phyloP scores from a whole-genome alignment of 2,113 vertebrate genomes.

The Takifugu bimaculatus region DNA sequence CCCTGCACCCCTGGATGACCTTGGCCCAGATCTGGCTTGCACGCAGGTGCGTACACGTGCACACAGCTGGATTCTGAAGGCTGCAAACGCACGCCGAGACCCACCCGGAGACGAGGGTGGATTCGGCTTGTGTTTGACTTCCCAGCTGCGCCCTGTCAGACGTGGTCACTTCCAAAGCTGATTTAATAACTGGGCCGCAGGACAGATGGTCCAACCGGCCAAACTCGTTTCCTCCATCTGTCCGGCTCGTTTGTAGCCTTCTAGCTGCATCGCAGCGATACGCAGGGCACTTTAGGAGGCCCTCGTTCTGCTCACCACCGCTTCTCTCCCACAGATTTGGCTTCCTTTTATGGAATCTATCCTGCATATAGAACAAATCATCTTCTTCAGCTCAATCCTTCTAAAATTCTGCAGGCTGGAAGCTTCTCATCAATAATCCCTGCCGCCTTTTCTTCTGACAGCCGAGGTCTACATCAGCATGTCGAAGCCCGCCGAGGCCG shows the following conservation, averaged over 20 bases:
- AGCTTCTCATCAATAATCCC: background rate
- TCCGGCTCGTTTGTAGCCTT: constrained; percentile 6
- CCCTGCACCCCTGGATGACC: constrained; percentile 97
- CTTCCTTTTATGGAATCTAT: too few species aligned
- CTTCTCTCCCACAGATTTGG: too few species aligned
- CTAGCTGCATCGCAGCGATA: constrained; percentile 6
- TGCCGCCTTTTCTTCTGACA: constrained; percentile 46
- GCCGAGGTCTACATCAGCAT: constrained; percentile 97
- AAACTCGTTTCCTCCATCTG: constrained; percentile 47
- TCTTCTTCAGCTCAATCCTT: too few species aligned
- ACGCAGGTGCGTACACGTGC: constrained; percentile 81
- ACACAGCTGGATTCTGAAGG: background rate
- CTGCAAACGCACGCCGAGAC: background rate
- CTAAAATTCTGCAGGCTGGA: background rate
- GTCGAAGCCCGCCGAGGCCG: constrained; percentile 91
- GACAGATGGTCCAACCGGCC: constrained; percentile 25
- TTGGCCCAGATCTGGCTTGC: constrained; percentile 99
- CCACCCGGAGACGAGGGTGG: constrained; percentile 3
- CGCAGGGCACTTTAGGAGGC: constrained; percentile 6
- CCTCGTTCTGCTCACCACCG: background rate
- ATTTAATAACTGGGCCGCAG: constrained; percentile 52
- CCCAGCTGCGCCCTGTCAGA: constrained; percentile 48
- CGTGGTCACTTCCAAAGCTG: constrained; percentile 50
- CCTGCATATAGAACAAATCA: too few species aligned
- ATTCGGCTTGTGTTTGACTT: constrained; percentile 38